A percentile compares a stretch with the other conserved stretches of the same genome.
phyloP scores from a whole-genome alignment of 2,888 invertebrate species.

The Tetragonula carbonaria region DNA sequence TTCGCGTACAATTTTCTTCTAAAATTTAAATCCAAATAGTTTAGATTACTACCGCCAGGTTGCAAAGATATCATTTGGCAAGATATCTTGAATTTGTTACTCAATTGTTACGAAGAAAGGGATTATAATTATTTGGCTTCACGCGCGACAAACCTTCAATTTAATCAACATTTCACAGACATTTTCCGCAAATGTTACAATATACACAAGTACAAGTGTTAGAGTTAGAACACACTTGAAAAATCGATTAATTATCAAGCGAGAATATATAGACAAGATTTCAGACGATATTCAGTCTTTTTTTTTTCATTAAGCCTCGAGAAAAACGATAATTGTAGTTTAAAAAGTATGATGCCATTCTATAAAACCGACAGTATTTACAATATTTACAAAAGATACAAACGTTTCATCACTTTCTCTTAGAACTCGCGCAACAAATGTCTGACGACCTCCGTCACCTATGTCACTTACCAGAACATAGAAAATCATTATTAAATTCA shows the following conservation, averaged over 20 bases:
- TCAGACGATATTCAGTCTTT: neutral
- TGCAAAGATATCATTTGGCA: conserved; percentile 99
- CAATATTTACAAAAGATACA: neutral
- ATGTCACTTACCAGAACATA: neutral
- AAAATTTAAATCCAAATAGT: conserved; percentile 99
- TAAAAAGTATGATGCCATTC: neutral
- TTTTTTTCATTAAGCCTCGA: neutral
- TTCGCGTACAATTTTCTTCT: conserved; percentile 98
- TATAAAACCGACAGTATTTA: neutral
- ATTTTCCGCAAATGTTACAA: neutral
- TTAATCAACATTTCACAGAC: conserved; percentile 29
- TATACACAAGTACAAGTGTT: neutral
- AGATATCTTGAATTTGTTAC: conserved; percentile 88
- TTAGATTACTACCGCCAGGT: conserved; percentile 96
- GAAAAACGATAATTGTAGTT: neutral
- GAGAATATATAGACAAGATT: too few relatives aligned
- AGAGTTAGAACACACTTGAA: too few relatives aligned
- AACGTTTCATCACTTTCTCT: neutral
- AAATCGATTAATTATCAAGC: neutral
- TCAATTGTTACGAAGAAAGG: neutral
- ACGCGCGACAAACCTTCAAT: conserved; percentile 15
- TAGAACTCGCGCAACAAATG: neutral
- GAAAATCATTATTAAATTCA: neutral
- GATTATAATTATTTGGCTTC: conserved; percentile 20
- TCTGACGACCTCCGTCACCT: neutral